Conservation (phyloP, 2,888 invertebrate species). For the Caenorhabditis parvicauda region DNA sequence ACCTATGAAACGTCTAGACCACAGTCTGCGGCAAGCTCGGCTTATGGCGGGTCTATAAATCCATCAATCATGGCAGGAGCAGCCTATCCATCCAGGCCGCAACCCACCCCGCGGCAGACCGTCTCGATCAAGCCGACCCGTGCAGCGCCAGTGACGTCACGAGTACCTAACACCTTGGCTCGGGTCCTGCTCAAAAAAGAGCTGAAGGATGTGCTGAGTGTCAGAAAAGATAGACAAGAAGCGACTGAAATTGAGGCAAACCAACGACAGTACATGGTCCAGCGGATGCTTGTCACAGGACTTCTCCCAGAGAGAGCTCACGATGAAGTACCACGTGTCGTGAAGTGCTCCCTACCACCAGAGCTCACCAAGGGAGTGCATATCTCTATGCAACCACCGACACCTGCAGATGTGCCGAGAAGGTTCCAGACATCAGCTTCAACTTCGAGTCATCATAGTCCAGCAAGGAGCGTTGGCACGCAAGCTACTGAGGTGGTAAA, state of each 20-base stretch:
- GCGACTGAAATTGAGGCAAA: constrained; percentile 65
- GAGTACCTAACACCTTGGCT: constrained; percentile 50
- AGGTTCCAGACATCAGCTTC: constrained; percentile 13
- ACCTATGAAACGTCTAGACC: constrained; percentile 15
- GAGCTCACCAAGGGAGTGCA: constrained; percentile 57
- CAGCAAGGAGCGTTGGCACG: constrained; percentile 14
- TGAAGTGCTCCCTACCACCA: constrained; percentile 57
- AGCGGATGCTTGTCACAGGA: constrained; percentile 58
- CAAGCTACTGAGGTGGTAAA: constrained; percentile 14
- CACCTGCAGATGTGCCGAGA: constrained; percentile 20
- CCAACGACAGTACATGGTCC: constrained; percentile 61
- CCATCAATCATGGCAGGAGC: constrained; percentile 57
- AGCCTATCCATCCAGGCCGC: constrained; percentile 33
- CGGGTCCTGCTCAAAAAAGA: constrained; percentile 66
- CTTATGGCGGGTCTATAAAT: constrained; percentile 31
- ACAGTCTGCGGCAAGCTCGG: constrained; percentile 17
- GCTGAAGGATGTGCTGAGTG: constrained; percentile 64
- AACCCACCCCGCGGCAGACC: constrained; percentile 26
- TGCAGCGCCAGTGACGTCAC: constrained; percentile 11
- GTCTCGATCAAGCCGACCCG: constrained; percentile 15
- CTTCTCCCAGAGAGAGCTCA: constrained; percentile 49
- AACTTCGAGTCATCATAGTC: constrained; percentile 10
- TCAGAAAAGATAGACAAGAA: constrained; percentile 64
- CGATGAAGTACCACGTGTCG: constrained; percentile 55
- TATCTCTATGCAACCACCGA: constrained; percentile 36